Evolutionary conservation across 2,888 invertebrate species (phyloP), one percentile per base, ranked within the genome.

Genomic region (Lycia hirtaria): DNA sequence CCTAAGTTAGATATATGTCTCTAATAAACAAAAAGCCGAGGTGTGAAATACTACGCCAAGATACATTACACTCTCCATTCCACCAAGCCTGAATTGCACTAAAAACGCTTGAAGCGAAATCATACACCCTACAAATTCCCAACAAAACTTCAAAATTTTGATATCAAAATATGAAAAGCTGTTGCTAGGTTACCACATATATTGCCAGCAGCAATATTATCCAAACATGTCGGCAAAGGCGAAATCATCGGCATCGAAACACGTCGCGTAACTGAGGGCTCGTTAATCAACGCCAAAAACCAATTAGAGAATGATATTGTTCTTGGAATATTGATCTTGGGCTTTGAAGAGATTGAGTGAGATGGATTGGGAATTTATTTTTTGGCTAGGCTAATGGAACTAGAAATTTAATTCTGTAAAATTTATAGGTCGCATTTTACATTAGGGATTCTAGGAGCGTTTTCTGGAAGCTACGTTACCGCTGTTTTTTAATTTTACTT

Each of bases 231-330:
- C 19, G 14, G 22, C 38, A 14, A n/a, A 45, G 12, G 26, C 41
- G 17, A 43, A 26, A 43, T 12, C 41, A 65, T 60, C 48, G 60
- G 51, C 48, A 44, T 52, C 50, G 41, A 56, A 64, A 64, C 56
- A 56, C 60, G 64, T 61, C 55, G 47, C 47, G 64, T 64, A 64
- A 64, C 56, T 58, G 58, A 47, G 20, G 10, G 53, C 26, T 63
- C 65, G 55, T 68, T 64, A 64, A 65, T 68, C 68, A 68, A 64
- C 57, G 68, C 62, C 68, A 50, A 60, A 68, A 68, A 68, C 60
- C 68, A 68, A 68, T 68, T 68, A 68, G 62, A 60, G 59, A 63
- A 64, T 65, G 65, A 64, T 68, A 65, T 65, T 68, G 68, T 68
- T 65, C 58, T 56, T 47, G 50, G 51, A 56, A 53, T 60, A 60